Base-by-base conservation (phyloP, 2,888 invertebrate genomes). In the Mongoloraphidia duomilia region DNA sequence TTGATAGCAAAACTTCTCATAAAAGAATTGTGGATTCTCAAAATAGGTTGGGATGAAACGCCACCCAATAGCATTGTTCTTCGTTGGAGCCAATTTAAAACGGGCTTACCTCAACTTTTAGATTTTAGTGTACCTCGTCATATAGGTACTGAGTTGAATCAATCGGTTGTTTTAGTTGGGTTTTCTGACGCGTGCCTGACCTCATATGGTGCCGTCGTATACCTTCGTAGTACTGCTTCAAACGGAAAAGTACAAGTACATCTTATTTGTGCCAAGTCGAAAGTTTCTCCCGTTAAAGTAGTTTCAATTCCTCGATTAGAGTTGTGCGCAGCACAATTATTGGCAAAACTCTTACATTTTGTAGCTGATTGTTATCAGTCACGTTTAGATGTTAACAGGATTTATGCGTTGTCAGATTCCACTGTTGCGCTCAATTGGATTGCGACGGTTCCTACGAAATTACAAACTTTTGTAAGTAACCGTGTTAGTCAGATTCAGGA, bases 381-480 rank as follows among this genome's bases (percentile, higher is more conserved):
- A 12, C 41, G 42, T 26, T 39, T n/a, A 8, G 14, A 9, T 26
- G 26, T 41, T 17, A 41, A 14, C 12, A 46, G 34, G 12, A 46
- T 48, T 17, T 46, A 37, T 36, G 47, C 47, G n/a, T 55, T 55
- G 50, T 46, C 50, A 3, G 52, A 53, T 49, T 54, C 52, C 8
- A 49, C 47, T 2, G 49, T 54, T 6, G 44, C 50, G 13, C 34
- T 55, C 12, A 14, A 39, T 26, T 55, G 54, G 52, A 47, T 55
- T 34, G 9, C 36, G 5, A 42, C 51, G n/a, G 38, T 50, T 5
- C 51, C 54, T 13, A 42, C 51, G 43, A 41, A 40, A 6, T 54
- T 48, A 46, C 46, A 55, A 46, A 53, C 46, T 34, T 55, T 55
- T 43, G 51, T 55, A 4, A 34, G 41, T 13, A 55, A 55, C 45